These are phyloP conservation scores for Thoracochromis brauschi DNA, from an alignment of 2,113 vertebrate genomes.

Conservation along the genomic window DNA sequence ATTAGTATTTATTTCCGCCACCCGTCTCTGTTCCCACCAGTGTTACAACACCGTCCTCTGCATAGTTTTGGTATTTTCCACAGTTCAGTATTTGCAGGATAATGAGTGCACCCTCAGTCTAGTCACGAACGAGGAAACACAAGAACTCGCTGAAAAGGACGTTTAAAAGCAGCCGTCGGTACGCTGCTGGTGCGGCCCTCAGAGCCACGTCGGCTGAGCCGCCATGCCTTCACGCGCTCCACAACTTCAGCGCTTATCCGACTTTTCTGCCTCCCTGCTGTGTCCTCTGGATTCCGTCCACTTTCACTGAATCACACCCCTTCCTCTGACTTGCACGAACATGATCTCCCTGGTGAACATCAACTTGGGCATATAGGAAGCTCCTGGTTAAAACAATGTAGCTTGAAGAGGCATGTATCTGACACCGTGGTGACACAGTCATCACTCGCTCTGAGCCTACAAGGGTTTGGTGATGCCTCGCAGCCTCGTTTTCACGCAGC, in stretches of 20 bases:
- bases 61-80: slow-evolving; percentile 29
- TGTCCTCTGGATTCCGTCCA: not conserved
- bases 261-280: slow-evolving; percentile 2
- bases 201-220: slow-evolving; percentile 24
- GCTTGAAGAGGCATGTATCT: not conserved
- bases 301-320: not conserved
- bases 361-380: not conserved
- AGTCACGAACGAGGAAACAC: not conserved
- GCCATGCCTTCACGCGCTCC: not conserved
- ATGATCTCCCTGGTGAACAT: not conserved
- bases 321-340: not conserved
- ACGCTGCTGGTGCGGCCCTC: not conserved
- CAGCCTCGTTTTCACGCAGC: not conserved
- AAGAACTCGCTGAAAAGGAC: slow-evolving; percentile 24
- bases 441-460: not conserved
- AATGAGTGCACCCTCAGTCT: not conserved
- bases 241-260: not conserved
- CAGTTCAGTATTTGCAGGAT: not conserved
- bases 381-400: not conserved
- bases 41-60: not conserved
- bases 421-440: not conserved
- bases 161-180: not conserved
- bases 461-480: not conserved
- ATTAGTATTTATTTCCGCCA: not conserved
- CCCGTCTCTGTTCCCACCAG: slow-evolving; percentile 1